phyloP scores from a whole-genome alignment of 2,888 invertebrate genomes.

The Brachypterus glaber region DNA sequence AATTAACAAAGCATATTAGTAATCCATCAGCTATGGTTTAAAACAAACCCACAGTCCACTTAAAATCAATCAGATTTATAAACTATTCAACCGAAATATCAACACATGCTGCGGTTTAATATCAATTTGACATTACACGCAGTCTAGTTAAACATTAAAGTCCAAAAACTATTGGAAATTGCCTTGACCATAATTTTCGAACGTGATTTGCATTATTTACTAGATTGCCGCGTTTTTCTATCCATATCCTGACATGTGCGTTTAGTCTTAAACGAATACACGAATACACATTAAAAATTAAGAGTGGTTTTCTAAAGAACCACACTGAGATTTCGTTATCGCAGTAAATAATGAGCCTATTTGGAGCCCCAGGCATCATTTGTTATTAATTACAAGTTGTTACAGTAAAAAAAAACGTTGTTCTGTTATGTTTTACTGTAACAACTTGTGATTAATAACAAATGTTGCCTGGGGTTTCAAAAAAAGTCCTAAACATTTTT shows the following conservation, averaged over 20 bases:
- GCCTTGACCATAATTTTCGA: slow-evolving; percentile 19
- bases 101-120: slow-evolving; percentile 32
- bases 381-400: too few species aligned
- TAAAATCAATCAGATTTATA: slow-evolving; percentile 27
- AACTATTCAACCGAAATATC: slow-evolving; percentile 32
- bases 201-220: slow-evolving; percentile 20
- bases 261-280: slow-evolving; percentile 22
- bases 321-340: too few species aligned
- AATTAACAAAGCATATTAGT: slow-evolving; percentile 3
- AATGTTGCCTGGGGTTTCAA: too few species aligned
- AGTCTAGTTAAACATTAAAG: slow-evolving; percentile 30
- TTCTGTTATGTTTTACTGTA: too few species aligned
- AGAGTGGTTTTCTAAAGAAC: too few species aligned
- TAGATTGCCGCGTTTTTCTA: slow-evolving; percentile 18
- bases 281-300: slow-evolving; percentile 21
- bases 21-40: slow-evolving; percentile 1
- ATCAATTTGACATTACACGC: slow-evolving; percentile 34
- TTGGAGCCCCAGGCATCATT: too few species aligned
- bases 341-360: too few species aligned
- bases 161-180: slow-evolving; percentile 26
- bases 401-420: too few species aligned
- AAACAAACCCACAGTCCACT: slow-evolving; percentile 11
- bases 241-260: slow-evolving; percentile 27
- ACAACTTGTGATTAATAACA: too few species aligned
- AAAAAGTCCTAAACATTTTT: too few species aligned